Conservation (phyloP, 2,113 vertebrate species). For the Sceloporus tristichus region DNA sequence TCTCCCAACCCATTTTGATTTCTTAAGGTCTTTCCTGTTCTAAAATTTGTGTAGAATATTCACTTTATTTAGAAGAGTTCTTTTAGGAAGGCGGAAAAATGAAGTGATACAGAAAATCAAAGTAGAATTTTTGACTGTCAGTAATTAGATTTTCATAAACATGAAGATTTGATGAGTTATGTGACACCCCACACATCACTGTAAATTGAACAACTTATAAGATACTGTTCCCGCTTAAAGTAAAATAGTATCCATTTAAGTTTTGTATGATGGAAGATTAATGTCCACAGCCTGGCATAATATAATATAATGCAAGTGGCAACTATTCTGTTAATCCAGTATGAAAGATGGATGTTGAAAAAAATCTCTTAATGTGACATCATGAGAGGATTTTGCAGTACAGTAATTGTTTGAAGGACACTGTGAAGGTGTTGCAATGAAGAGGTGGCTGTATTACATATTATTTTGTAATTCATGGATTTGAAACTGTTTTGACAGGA, state of each 20-base stretch:
- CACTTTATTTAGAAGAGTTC: slow-evolving; percentile 66
- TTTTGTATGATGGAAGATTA: slow-evolving; percentile 76
- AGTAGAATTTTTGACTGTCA: slow-evolving; percentile 63
- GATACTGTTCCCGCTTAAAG: slow-evolving; percentile 56
- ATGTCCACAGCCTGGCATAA: slow-evolving; percentile 74
- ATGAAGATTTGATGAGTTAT: slow-evolving; percentile 57
- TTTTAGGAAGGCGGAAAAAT: slow-evolving; percentile 62
- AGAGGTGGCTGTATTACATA: slow-evolving; percentile 74
- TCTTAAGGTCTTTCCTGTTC: slow-evolving; percentile 70
- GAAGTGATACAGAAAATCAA: slow-evolving; percentile 58
- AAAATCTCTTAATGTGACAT: slow-evolving; percentile 71
- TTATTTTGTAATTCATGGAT: slow-evolving; percentile 78
- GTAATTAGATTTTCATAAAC: slow-evolving; percentile 61
- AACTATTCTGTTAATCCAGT: slow-evolving; percentile 78
- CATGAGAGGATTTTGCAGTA: slow-evolving; percentile 70
- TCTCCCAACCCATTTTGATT: slow-evolving; percentile 63
- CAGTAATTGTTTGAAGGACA: slow-evolving; percentile 74
- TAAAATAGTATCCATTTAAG: slow-evolving; percentile 77
- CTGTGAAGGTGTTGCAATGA: slow-evolving; percentile 77
- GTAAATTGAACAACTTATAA: slow-evolving; percentile 70
- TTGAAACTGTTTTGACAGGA: slow-evolving; percentile 76
- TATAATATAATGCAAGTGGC: slow-evolving; percentile 76
- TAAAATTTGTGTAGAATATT: slow-evolving; percentile 69
- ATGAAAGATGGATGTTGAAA: slow-evolving; percentile 74
- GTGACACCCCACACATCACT: slow-evolving; percentile 77